Percentiles rank a stretch among this genome's conserved stretches.
These are phyloP conservation scores for Hylaeus anthracinus DNA, from an alignment of 1,140 invertebrate species.

Conservation along the genomic window DNA sequence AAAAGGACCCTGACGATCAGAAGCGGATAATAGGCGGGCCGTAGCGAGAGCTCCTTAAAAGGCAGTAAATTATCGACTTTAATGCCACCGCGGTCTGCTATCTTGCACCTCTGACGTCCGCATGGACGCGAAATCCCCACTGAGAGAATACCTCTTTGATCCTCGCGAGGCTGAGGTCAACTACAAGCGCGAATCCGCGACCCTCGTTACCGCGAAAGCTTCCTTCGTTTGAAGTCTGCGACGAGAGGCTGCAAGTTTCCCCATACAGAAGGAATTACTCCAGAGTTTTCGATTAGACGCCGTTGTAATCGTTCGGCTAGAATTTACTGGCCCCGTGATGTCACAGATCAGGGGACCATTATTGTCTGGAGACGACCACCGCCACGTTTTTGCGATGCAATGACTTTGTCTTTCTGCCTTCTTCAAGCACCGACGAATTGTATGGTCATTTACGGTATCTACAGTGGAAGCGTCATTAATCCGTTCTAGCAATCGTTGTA, in stretches of 20 bases:
- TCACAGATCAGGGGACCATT: too few species aligned
- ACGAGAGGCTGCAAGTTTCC: slow-evolving; percentile 13
- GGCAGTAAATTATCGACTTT: slow-evolving; percentile 54
- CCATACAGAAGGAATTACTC: neutral
- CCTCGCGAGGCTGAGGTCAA: slow-evolving; percentile 38
- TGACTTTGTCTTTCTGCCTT: too few species aligned
- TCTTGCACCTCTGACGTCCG: slow-evolving; percentile 50
- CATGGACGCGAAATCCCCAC: slow-evolving; percentile 47
- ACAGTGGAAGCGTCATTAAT: too few species aligned
- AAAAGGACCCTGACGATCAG: slow-evolving; percentile 40
- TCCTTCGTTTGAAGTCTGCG: slow-evolving; percentile 16
- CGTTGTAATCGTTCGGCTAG: neutral
- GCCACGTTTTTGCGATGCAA: too few species aligned
- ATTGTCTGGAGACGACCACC: too few species aligned
- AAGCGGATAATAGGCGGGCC: slow-evolving; percentile 45
- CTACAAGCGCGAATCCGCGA: slow-evolving; percentile 29
- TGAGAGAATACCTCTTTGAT: slow-evolving; percentile 49
- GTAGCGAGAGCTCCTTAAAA: slow-evolving; percentile 46
- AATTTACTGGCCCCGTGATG: neutral
- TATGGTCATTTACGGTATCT: too few species aligned
- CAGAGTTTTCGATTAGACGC: neutral
- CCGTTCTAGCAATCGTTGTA: too few species aligned
- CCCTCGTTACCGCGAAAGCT: slow-evolving; percentile 43
- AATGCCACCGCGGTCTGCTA: slow-evolving; percentile 51
- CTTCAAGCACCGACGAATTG: too few species aligned